Conservation (phyloP, 2,888 invertebrate genomes). For the Bedellia somnulentella region DNA sequence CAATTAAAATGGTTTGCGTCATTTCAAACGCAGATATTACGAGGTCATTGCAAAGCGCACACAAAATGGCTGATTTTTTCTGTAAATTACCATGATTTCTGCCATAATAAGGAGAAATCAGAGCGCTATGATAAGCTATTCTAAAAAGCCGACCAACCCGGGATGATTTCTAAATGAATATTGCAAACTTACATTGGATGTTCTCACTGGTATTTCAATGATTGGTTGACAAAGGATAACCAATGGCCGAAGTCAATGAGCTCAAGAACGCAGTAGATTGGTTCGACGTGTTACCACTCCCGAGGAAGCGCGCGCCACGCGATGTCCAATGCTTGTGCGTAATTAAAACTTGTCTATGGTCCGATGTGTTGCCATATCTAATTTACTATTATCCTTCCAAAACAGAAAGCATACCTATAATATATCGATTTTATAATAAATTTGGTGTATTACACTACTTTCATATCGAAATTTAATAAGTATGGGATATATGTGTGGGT, state of each 20-base stretch:
- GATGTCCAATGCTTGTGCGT: conserved; percentile 44
- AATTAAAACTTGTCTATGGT: conserved; percentile 49
- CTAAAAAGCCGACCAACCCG: conserved; percentile 17
- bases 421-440: not conserved
- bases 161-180: conserved; percentile 32
- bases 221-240: conserved; percentile 87
- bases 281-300: conserved; percentile 68
- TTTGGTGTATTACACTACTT: too few species aligned
- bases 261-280: conserved; percentile 74
- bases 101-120: too few species aligned
- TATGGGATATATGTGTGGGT: too few species aligned
- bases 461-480: too few species aligned
- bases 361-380: conserved; percentile 7
- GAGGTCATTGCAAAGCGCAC: conserved; percentile 41
- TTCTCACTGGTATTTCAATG: conserved; percentile 77
- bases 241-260: conserved; percentile 80
- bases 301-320: conserved; percentile 41
- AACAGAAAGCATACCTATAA: not conserved
- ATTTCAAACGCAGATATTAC: too few species aligned
- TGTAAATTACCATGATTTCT: too few species aligned
- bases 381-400: too few species aligned
- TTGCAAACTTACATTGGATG: conserved; percentile 53
- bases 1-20: too few species aligned
- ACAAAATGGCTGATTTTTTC: conserved; percentile 54
- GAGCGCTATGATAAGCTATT: too few species aligned